Evolutionary conservation across 1,140 invertebrate species (phyloP).

Genomic region (Habropoda laboriosa): DNA sequence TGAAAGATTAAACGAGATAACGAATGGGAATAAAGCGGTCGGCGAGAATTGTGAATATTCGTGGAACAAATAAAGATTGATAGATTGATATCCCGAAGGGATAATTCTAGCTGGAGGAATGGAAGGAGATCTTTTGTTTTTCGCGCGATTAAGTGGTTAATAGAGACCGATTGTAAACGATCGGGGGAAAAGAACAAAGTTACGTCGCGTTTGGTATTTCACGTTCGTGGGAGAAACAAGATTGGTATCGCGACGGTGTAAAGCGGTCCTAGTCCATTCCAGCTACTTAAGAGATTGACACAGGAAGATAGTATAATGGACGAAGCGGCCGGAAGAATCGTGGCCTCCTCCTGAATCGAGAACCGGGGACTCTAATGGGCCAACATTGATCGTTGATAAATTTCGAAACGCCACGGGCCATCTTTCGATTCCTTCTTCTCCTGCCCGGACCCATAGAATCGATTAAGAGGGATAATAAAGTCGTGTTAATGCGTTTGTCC

Average conservation of each 20-base stretch:
- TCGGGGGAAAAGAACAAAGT: background rate
- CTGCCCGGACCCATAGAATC: slow-evolving; percentile 48
- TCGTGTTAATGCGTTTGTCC: slow-evolving; percentile 42
- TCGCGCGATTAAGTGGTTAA: background rate
- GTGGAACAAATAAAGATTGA: background rate
- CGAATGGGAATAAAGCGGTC: background rate
- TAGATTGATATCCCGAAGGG: background rate
- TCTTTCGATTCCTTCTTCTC: slow-evolving; percentile 55
- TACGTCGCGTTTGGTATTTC: slow-evolving; percentile 41
- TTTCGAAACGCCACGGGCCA: slow-evolving; percentile 61
- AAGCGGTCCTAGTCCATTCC: slow-evolving; percentile 62
- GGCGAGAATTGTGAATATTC: background rate
- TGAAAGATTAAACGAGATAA: slow-evolving; percentile 4
- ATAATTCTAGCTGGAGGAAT: too few relatives aligned
- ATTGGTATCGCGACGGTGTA: slow-evolving; percentile 57
- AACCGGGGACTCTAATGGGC: slow-evolving; percentile 65
- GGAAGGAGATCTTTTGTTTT: too few relatives aligned
- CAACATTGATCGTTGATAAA: slow-evolving; percentile 68
- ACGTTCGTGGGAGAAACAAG: slow-evolving; percentile 43
- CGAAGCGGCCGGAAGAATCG: slow-evolving; percentile 42
- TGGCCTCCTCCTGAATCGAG: slow-evolving; percentile 42
- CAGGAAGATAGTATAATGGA: slow-evolving; percentile 67
- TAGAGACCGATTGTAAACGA: background rate
- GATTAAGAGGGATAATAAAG: slow-evolving; percentile 51
- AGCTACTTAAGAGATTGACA: slow-evolving; percentile 70